These are phyloP conservation scores for Stegostoma tigrinum DNA, from an alignment of 2,113 vertebrate species.

Conservation along the genomic window DNA sequence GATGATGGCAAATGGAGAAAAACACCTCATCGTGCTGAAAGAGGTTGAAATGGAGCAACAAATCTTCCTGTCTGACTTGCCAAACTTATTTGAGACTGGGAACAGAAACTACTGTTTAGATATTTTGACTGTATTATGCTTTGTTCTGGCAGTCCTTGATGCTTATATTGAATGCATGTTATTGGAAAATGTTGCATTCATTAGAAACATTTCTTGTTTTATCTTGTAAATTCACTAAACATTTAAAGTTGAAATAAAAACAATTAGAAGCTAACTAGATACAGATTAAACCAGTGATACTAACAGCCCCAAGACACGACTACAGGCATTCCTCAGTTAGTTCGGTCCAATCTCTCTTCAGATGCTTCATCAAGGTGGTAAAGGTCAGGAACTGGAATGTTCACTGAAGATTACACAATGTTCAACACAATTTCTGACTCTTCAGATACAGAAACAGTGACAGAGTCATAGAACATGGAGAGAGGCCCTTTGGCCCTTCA, in stretches of 20 bases:
- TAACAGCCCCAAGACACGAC: neutral
- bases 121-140: neutral
- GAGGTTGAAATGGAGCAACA: rapidly evolving
- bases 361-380: too few species aligned
- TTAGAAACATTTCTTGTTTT: neutral
- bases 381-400: too few species aligned
- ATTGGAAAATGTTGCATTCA: neutral
- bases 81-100: neutral
- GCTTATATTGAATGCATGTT: neutral
- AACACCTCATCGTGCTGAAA: neutral
- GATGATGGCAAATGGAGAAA: neutral
- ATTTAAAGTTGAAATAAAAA: neutral
- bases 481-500: too few species aligned
- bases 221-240: neutral
- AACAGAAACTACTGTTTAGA: neutral
- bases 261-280: neutral
- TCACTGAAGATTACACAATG: too few species aligned
- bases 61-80: neutral
- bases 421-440: too few species aligned
- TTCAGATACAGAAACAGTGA: too few species aligned
- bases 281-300: neutral
- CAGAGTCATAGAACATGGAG: too few species aligned
- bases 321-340: too few species aligned
- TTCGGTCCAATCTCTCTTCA: too few species aligned
- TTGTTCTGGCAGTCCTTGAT: neutral